These are phyloP conservation scores for Hafferia zeledoni DNA, from an alignment of 2,797 vertebrate genomes.

Conservation along the genomic window DNA sequence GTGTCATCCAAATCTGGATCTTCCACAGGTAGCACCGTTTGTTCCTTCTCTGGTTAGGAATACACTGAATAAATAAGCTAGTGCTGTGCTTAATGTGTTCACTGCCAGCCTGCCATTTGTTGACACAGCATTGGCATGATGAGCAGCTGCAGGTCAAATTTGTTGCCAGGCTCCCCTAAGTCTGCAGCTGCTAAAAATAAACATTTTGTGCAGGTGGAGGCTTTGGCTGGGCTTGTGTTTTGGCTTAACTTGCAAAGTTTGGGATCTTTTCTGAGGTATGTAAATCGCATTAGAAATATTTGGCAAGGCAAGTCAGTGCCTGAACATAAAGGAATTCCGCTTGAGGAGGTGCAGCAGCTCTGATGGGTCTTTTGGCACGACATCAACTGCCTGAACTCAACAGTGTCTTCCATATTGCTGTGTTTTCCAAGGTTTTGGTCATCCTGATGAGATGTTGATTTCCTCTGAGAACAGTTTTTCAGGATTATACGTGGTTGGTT, in stretches of 20 bases:
- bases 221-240: constrained; percentile 59
- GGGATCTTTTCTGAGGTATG: constrained; percentile 53
- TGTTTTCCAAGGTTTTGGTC: background rate
- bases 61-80: background rate
- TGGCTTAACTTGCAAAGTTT: constrained; percentile 59
- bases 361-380: background rate
- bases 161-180: constrained; percentile 39
- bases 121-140: constrained; percentile 26
- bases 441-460: background rate
- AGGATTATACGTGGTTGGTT: background rate
- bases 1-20: background rate
- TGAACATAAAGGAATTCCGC: constrained; percentile 51
- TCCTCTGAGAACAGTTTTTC: background rate
- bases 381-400: background rate
- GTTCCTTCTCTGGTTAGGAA: constrained; percentile 15
- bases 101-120: constrained; percentile 50
- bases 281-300: constrained; percentile 51
- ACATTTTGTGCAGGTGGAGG: constrained; percentile 59
- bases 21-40: background rate
- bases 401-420: background rate
- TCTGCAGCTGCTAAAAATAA: constrained; percentile 69
- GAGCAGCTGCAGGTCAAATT: constrained; percentile 61
- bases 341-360: background rate
- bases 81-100: background rate
- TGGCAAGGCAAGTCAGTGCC: constrained; percentile 45